Conservation (phyloP, 2,113 vertebrate genomes). For the Lynx canadensis region DNA sequence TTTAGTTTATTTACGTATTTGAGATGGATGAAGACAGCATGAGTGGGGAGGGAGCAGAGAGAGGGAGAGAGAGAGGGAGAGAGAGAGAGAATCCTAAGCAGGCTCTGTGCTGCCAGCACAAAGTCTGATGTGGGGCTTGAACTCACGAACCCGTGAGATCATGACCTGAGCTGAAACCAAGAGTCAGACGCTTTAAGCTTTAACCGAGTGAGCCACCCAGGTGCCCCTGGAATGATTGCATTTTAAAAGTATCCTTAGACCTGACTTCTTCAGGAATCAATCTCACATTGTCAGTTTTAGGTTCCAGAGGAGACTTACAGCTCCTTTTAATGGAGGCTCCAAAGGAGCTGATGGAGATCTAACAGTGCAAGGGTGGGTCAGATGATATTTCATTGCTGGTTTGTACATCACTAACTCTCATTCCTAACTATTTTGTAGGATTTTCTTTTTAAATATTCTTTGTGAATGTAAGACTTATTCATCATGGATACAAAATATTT, state of each 20-base stretch:
- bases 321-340: neutral
- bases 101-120: too few species aligned
- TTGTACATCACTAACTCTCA: neutral
- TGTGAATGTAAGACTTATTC: neutral
- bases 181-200: too few species aligned
- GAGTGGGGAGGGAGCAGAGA: too few species aligned
- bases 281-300: neutral
- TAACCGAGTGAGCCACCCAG: too few species aligned
- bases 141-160: too few species aligned
- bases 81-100: too few species aligned
- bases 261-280: neutral
- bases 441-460: conserved; percentile 14
- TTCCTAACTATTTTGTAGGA: neutral
- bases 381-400: neutral
- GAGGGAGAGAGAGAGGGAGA: too few species aligned
- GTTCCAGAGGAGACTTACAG: neutral
- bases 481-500: neutral
- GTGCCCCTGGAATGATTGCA: neutral
- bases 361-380: neutral
- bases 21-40: too few species aligned
- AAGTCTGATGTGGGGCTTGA: too few species aligned
- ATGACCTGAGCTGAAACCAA: too few species aligned
- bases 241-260: conserved; percentile 25
- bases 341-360: neutral
- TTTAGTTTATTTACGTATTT: too few species aligned